Percentiles rank a stretch among this genome's conserved stretches.
Conservation (phyloP, 64 coral and sea anemone species). For the Porites australiensis region DNA sequence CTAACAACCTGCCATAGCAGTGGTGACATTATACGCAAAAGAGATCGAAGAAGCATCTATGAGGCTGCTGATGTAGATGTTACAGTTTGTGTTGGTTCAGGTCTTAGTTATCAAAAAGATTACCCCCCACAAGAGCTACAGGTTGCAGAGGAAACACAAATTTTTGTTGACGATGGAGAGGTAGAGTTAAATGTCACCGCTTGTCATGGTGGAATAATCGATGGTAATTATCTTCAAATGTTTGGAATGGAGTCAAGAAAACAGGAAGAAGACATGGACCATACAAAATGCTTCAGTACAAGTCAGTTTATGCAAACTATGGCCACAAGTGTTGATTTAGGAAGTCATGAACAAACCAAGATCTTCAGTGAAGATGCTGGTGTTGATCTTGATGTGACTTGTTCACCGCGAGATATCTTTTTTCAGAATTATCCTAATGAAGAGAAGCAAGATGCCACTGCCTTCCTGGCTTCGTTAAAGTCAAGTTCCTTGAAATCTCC, state of each 20-base stretch:
- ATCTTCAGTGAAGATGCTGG: neutral
- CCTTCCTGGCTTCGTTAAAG: conserved; percentile 4
- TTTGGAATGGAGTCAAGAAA: neutral
- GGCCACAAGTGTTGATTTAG: neutral
- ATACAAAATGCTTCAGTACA: conserved; percentile 28
- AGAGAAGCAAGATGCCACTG: neutral
- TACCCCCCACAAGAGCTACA: too few relatives aligned
- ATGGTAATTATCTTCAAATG: neutral
- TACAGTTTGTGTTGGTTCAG: conserved; percentile 57
- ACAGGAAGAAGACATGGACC: conserved; percentile 14
- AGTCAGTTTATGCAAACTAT: neutral
- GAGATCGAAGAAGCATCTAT: conserved; percentile 16
- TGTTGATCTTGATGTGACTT: conserved; percentile 16
- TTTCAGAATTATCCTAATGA: neutral
- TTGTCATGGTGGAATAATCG: neutral
- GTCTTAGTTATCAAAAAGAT: neutral
- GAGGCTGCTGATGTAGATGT: conserved; percentile 47
- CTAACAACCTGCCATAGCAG: neutral
- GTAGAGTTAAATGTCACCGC: neutral
- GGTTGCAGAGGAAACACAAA: too few relatives aligned
- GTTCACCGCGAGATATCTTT: neutral
- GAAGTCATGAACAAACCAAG: neutral
- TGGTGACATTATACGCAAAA: neutral
- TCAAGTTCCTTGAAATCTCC: neutral
- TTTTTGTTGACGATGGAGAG: too few relatives aligned